Base-by-base conservation (phyloP, 2,888 invertebrate species). In the Micoletzkya japonica region DNA sequence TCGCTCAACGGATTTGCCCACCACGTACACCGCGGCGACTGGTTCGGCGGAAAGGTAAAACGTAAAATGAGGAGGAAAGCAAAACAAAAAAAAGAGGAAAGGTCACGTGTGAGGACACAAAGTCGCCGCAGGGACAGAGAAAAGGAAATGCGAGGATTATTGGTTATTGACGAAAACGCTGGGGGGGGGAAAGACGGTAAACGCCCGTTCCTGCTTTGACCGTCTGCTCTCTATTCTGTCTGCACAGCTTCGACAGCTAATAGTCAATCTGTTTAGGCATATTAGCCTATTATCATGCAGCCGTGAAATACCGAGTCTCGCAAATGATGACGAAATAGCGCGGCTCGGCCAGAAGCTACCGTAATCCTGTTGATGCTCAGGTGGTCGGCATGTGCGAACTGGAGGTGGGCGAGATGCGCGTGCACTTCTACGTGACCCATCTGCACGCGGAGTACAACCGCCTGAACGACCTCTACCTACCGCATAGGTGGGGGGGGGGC, bases 1-100 rank as follows among this genome's bases (percentile, higher is more conserved):
- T 90, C 94, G 26, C 89, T 98, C n/a, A 98, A 98, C 88, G 98
- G 98, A 2, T 97, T 95, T 86, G 92, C 95, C 57, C 93, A 95
- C 88, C 92, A 93, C 88, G 88, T 95, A 74, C 93, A 93, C 76
- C 72, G 84, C 86, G 97, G 94, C 0, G 98, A 98, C 87, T 98
- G 98, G 98, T 97, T 94, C 87, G 96, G 95, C 50, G 96, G 96
- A 4, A 98, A 98, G 89, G 95, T 86, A 24, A 81, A n/a, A n/a
- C n/a, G n/a, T n/a, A 86, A 14, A 10, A 17, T 44, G n/a, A n/a
- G n/a, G n/a, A n/a, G n/a, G n/a, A n/a, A n/a, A n/a, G n/a, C n/a
- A n/a, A n/a, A n/a, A n/a, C n/a, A n/a, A n/a, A n/a, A n/a, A n/a
- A n/a, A n/a, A 50, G 1, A 17, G 32, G 2, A 2, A 26, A 44